These are phyloP conservation scores for Sipha maydis DNA, from an alignment of 2,888 invertebrate genomes.

Conservation along the genomic window DNA sequence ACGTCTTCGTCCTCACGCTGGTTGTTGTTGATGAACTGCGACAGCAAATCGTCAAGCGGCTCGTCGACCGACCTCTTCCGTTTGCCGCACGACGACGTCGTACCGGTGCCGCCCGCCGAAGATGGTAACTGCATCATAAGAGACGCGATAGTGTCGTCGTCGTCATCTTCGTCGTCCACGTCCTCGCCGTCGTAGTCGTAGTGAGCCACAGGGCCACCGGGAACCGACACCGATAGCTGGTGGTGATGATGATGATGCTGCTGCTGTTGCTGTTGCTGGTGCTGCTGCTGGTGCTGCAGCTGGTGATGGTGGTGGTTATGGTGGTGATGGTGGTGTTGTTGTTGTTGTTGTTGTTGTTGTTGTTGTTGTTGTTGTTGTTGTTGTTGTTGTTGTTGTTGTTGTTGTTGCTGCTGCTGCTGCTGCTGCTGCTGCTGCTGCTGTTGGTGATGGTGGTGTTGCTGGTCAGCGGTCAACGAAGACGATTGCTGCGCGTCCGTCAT, in stretches of 20 bases:
- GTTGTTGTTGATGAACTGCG: constrained; percentile 51
- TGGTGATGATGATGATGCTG: neutral
- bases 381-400: too few species aligned
- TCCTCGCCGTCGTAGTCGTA: constrained; percentile 64
- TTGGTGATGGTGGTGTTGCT: neutral
- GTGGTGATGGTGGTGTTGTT: neutral
- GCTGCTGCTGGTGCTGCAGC: neutral
- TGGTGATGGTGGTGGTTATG: neutral
- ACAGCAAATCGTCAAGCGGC: constrained; percentile 74
- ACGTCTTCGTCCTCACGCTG: constrained; percentile 71
- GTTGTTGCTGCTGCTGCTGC: too few species aligned
- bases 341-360: neutral
- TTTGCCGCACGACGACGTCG: constrained; percentile 62
- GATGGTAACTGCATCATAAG: constrained; percentile 58
- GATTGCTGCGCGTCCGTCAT: constrained; percentile 20
- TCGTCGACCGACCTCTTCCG: constrained; percentile 70
- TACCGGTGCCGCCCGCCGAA: constrained; percentile 50
- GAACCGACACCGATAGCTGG: constrained; percentile 13
- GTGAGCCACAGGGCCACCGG: constrained; percentile 1
- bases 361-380: neutral
- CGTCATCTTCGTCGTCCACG: constrained; percentile 63
- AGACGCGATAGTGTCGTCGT: constrained; percentile 63
- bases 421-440: neutral
- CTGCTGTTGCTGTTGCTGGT: neutral
- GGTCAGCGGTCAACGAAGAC: neutral